phyloP scores from a whole-genome alignment of 1,140 invertebrate genomes.

The Plectrocnemia conspersa region DNA sequence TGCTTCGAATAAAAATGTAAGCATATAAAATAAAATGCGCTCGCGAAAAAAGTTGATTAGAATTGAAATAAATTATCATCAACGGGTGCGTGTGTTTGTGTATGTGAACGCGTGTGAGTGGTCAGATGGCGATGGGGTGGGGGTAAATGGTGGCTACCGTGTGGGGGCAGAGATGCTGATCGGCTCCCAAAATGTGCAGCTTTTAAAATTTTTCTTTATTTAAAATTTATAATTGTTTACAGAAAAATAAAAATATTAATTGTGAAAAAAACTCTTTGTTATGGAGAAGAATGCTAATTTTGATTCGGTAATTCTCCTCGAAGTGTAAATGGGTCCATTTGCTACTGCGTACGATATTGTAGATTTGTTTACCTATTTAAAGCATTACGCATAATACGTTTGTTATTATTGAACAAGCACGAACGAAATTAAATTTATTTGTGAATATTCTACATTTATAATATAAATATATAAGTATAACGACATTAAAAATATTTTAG shows the following conservation, averaged over 20 bases:
- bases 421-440: no score
- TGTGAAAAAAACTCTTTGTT: background rate
- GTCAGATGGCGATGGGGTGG: constrained; percentile 8
- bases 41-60: constrained; percentile 36
- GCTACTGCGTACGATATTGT: no score
- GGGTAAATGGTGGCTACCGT: constrained; percentile 22
- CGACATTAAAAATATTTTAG: no score
- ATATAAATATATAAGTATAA: no score
- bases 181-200: constrained; percentile 14
- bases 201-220: background rate
- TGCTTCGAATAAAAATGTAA: no score
- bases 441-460: no score
- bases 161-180: background rate
- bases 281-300: no score
- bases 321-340: no score
- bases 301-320: no score
- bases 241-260: background rate
- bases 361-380: no score
- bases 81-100: constrained; percentile 22
- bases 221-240: background rate
- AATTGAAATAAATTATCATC: constrained; percentile 37
- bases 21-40: constrained; percentile 35
- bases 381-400: no score
- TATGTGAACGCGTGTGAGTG: constrained; percentile 19
- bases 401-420: no score